Percentiles rank a stretch among this genome's conserved stretches.
phyloP scores from a whole-genome alignment of 2,797 vertebrate genomes.

The Pteronotus mesoamericanus region DNA sequence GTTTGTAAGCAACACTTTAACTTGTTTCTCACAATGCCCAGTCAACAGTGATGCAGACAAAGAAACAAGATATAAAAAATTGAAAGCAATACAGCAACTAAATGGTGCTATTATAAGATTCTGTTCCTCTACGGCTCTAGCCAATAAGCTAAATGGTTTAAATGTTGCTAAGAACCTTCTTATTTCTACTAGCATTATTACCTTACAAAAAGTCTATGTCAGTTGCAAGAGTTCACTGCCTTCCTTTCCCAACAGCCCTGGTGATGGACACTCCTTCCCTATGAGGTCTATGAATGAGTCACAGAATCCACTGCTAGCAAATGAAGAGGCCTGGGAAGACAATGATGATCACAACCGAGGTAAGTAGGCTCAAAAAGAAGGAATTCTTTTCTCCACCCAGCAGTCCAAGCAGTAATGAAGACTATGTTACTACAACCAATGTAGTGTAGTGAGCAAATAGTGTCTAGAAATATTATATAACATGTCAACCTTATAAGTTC shows the following conservation, averaged over 20 bases:
- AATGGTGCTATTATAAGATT: background rate
- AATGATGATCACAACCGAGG: constrained; percentile 90
- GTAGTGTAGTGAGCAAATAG: background rate
- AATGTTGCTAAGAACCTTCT: background rate
- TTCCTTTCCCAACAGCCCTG: constrained; percentile 84
- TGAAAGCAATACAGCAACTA: background rate
- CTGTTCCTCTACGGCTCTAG: constrained; percentile 10
- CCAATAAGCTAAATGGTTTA: background rate
- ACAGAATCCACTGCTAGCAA: constrained; percentile 91
- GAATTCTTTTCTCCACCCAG: constrained; percentile 8
- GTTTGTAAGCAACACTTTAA: background rate
- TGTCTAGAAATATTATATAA: constrained; percentile 33
- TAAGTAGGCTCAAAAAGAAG: constrained; percentile 77
- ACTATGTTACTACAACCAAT: background rate
- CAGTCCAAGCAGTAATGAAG: background rate
- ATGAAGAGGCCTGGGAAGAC: constrained; percentile 93
- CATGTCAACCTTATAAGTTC: background rate
- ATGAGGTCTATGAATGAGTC: constrained; percentile 89
- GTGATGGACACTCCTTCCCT: constrained; percentile 95
- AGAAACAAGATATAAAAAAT: constrained; percentile 25
- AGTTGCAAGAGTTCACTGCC: background rate
- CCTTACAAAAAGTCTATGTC: background rate
- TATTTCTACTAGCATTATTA: background rate
- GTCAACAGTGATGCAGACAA: background rate
- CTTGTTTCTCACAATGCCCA: background rate